Base-by-base conservation (phyloP, 2,113 vertebrate species). In the Anolis carolinensis region DNA sequence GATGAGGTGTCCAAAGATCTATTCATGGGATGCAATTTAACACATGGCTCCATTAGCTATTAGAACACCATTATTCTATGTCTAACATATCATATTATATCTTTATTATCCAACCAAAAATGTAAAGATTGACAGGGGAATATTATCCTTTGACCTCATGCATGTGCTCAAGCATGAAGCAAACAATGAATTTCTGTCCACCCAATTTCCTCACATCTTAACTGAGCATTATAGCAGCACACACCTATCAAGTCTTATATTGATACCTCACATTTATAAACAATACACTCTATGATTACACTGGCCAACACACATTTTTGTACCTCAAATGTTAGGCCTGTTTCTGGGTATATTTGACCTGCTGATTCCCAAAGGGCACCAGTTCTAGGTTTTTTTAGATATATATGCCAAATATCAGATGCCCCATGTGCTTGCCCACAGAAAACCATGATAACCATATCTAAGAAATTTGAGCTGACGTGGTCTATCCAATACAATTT, bases 1-100 rank as follows among this genome's bases (percentile, higher is more conserved):
- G 65, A 81, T 81, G 79, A 81, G 65, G 79, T 70, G 39, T 50
- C 79, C 44, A 70, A 81, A 81, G 65, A 70, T 25, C 34, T 30
- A 68, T 81, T 81, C 63, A 48, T 81, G 63, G 70, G 65, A 27
- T 65, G 23, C 78, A 70, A 81, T 81, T 68, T 32, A 79, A 59
- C 52, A 79, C 21, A 25, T 62, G 77, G 39, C 39, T 50, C 65
- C 44, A 32, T 50, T 30, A 39, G n/a, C 79, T 32, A 70, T 81
- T 70, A 81, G 63, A 81, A 65, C 34, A 39, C 59, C 25, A 65
- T 65, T 62, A 39, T 62, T 65, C 62, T 80, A 14, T 80, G 59
- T 65, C 78, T 39, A 44, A 63, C 59, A 52, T 76, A 48, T 50
- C 10, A 48, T 76, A 50, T 18, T 76, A 76, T 76, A 52, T 76